Conservation (phyloP, 2,113 vertebrate genomes). For the Gavialis gangeticus region DNA sequence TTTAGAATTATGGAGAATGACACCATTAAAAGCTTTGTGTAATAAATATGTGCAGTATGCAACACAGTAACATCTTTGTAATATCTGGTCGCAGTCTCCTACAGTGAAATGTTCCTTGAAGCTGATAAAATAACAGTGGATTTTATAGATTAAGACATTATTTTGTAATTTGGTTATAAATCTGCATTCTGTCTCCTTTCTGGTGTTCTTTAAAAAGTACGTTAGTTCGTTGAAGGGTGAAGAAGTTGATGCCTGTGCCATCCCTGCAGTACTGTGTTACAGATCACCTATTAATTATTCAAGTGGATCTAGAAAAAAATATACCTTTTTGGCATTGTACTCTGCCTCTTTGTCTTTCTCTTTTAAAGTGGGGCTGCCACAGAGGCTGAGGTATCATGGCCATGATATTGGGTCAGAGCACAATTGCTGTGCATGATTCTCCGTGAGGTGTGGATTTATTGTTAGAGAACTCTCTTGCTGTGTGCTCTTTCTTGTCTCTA, state of each 20-base stretch:
- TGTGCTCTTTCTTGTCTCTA: neutral
- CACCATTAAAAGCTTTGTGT: neutral
- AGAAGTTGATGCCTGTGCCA: neutral
- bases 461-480: neutral
- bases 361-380: accelerated
- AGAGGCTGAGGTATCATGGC: accelerated
- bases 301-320: neutral
- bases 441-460: neutral
- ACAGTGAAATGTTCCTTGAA: neutral
- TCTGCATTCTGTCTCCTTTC: neutral
- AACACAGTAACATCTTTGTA: neutral
- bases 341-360: neutral
- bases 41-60: neutral
- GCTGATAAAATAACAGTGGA: neutral
- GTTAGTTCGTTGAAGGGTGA: neutral
- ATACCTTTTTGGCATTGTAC: neutral
- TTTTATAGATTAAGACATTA: neutral
- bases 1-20: neutral
- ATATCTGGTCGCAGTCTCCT: accelerated
- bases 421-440: neutral
- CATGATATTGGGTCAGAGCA: neutral
- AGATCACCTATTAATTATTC: neutral
- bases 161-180: neutral
- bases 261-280: neutral
- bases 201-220: neutral